A percentile compares a stretch with the other conserved stretches of the same genome.
These are phyloP conservation scores for Dusona sp. DNA, from an alignment of 2,888 invertebrate species.

Conservation along the genomic window DNA sequence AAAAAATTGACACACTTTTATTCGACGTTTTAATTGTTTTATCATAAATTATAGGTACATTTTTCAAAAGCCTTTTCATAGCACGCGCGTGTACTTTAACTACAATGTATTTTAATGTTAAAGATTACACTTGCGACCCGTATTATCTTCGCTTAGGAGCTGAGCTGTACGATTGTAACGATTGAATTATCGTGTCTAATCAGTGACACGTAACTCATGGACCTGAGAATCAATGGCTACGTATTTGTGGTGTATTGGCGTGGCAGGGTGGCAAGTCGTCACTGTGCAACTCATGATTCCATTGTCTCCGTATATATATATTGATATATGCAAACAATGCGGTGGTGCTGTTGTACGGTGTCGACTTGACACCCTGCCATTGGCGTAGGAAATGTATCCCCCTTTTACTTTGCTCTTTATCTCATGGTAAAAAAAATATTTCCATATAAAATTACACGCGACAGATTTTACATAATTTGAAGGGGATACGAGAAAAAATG, in stretches of 20 bases:
- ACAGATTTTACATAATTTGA: not conserved
- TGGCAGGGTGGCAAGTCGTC: too few species aligned
- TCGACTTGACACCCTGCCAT: too few species aligned
- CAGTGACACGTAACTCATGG: not conserved
- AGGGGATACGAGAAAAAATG: conserved; percentile 21
- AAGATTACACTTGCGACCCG: conserved; percentile 53
- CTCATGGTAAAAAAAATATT: not conserved
- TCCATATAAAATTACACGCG: not conserved
- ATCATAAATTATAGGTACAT: conserved; percentile 9
- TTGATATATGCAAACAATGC: too few species aligned
- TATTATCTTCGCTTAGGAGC: conserved; percentile 40
- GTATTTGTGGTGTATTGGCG: not conserved
- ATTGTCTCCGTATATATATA: too few species aligned
- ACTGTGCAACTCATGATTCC: too few species aligned
- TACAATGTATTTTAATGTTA: conserved; percentile 7
- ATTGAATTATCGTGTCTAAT: conserved; percentile 13
- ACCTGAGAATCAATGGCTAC: conserved; percentile 56
- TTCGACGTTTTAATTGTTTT: not conserved
- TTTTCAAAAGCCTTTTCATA: not conserved
- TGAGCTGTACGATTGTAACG: conserved; percentile 13
- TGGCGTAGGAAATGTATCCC: not conserved
- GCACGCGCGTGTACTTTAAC: not conserved
- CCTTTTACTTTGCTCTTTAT: not conserved
- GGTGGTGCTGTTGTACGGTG: too few species aligned
- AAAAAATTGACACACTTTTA: not conserved